Percentiles rank a stretch among this genome's conserved stretches.
These are phyloP conservation scores for Cremastobaeus sp. DNA, from an alignment of 2,888 invertebrate species.

Conservation along the genomic window DNA sequence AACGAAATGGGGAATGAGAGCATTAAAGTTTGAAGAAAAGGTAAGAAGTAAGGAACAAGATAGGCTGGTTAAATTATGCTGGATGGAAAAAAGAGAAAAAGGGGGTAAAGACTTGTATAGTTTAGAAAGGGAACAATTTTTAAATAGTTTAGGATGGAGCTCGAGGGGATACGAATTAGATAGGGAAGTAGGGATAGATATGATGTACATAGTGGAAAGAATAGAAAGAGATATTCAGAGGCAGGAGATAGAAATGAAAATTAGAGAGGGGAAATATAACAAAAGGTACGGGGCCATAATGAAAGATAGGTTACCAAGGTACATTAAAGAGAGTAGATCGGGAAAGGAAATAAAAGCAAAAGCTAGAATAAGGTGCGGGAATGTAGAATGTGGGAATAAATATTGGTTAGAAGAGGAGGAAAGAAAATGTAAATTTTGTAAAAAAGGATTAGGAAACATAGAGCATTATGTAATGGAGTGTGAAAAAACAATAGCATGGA, in stretches of 20 bases:
- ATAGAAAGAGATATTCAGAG: neutral
- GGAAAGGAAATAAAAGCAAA: neutral
- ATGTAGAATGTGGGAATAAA: neutral
- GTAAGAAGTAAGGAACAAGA: neutral
- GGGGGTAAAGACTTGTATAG: neutral
- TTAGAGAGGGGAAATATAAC: neutral
- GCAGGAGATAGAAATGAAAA: neutral
- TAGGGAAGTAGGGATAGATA: neutral
- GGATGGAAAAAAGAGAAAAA: neutral
- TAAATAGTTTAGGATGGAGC: neutral
- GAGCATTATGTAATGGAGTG: neutral
- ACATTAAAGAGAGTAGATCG: neutral
- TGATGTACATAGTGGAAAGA: too few relatives aligned
- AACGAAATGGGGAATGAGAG: neutral
- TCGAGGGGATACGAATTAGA: neutral
- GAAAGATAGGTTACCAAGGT: neutral
- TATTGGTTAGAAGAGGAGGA: too few relatives aligned
- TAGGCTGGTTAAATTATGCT: neutral
- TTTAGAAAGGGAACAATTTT: neutral
- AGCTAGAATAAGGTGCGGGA: neutral
- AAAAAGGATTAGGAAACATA: too few relatives aligned
- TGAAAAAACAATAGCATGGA: neutral
- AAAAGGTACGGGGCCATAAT: neutral
- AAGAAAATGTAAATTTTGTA: too few relatives aligned
- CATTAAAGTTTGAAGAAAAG: constrained; percentile 9